Evolutionary conservation across 2,888 invertebrate genomes (phyloP).

Genomic region (Laspeyria flexula): DNA sequence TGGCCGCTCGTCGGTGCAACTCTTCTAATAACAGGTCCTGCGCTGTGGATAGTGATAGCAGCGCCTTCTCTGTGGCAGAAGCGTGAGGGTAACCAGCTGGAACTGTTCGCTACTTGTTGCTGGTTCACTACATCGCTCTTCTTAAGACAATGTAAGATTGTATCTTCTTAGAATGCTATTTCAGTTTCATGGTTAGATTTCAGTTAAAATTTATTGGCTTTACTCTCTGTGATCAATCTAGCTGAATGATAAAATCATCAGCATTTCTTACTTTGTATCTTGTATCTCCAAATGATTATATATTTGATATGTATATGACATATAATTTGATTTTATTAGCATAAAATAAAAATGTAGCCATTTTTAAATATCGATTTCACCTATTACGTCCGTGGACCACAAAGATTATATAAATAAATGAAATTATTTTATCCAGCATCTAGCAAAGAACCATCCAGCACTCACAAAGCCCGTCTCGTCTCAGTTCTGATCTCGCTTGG

Average conservation of each 20-base stretch:
- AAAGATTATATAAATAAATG: too few species aligned
- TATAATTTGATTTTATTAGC: too few species aligned
- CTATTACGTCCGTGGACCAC: too few species aligned
- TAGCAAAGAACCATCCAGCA: slow-evolving; percentile 87
- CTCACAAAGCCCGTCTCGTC: slow-evolving; percentile 89
- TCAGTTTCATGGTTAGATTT: too few species aligned
- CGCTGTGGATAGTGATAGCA: slow-evolving; percentile 89
- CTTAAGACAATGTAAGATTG: slow-evolving; percentile 88
- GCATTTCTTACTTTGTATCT: too few species aligned
- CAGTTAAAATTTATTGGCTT: too few species aligned
- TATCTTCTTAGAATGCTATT: not conserved
- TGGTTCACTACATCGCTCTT: slow-evolving; percentile 91
- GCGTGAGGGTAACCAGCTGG: slow-evolving; percentile 65
- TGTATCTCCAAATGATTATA: too few species aligned
- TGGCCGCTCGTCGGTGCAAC: slow-evolving; percentile 90
- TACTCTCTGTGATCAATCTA: too few species aligned
- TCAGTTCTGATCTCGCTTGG: slow-evolving; percentile 90
- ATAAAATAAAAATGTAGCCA: too few species aligned
- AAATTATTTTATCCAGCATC: slow-evolving; percentile 65
- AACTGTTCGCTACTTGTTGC: slow-evolving; percentile 85
- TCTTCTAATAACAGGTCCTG: slow-evolving; percentile 88
- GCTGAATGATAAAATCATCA: too few species aligned
- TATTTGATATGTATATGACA: too few species aligned
- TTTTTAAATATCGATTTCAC: too few species aligned
- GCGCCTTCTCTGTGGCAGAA: slow-evolving; percentile 86